These are phyloP conservation scores for Octonoba sinensis DNA, from an alignment of 2,888 invertebrate genomes.

Conservation along the genomic window DNA sequence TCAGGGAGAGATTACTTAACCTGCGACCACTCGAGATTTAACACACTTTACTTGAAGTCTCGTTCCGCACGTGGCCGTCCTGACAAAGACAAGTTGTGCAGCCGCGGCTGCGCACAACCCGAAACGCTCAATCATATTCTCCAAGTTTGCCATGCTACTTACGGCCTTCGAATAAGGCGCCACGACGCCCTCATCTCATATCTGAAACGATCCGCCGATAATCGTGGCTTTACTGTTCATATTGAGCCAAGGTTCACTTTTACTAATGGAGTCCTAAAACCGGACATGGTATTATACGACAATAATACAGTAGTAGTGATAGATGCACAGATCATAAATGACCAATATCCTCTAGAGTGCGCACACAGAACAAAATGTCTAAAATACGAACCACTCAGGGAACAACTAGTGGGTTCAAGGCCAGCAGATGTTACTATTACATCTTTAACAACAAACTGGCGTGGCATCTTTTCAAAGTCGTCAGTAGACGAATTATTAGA, in stretches of 20 bases:
- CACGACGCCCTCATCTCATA: neutral
- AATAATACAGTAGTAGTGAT: neutral
- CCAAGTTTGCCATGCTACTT: slow-evolving; percentile 2
- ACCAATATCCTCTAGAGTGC: neutral
- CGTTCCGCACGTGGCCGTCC: neutral
- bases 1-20: too few species aligned
- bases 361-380: too few species aligned
- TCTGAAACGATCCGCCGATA: neutral
- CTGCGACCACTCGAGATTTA: neutral
- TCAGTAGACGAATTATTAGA: too few species aligned
- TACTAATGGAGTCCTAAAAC: neutral
- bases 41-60: neutral
- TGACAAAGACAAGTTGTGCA: neutral
- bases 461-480: too few species aligned
- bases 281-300: neutral
- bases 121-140: slow-evolving; percentile 10
- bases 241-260: neutral
- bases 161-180: neutral
- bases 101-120: neutral
- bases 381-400: too few species aligned
- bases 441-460: too few species aligned
- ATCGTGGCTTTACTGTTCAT: neutral
- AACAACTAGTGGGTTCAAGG: too few species aligned
- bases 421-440: too few species aligned
- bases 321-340: neutral